A percentile compares a stretch with the other conserved stretches of the same genome.
phyloP scores from a whole-genome alignment of 64 coral and sea anemone species.

The Porites lutea region DNA sequence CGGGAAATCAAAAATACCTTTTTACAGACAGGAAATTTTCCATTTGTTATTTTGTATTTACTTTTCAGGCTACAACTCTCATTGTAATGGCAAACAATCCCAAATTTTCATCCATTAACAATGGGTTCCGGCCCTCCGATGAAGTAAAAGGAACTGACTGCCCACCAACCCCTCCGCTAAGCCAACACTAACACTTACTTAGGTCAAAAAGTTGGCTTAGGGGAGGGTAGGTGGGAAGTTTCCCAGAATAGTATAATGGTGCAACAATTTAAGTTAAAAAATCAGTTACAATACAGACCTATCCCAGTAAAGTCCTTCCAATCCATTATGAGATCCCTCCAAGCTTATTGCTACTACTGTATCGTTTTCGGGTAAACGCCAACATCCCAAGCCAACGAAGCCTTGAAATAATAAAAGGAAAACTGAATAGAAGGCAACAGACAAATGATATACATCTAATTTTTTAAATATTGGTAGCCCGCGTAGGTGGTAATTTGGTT shows the following conservation, averaged over 20 bases:
- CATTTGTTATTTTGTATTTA: no score
- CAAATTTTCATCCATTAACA: neutral
- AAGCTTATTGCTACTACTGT: neutral
- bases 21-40: no score
- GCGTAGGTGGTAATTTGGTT: no score
- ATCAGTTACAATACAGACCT: slow-evolving; percentile 2
- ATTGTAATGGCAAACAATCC: no score
- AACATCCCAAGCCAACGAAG: slow-evolving; percentile 49
- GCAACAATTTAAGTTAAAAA: neutral
- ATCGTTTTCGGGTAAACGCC: neutral
- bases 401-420: slow-evolving; percentile 21
- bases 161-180: no score
- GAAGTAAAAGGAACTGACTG: neutral
- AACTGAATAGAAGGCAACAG: neutral
- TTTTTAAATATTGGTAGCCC: no score
- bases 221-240: no score
- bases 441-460: neutral
- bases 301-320: slow-evolving; percentile 65
- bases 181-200: no score
- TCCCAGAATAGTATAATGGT: no score
- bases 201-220: no score
- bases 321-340: slow-evolving; percentile 15
- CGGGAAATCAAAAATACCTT: no score
- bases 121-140: neutral
- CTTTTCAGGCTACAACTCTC: no score